phyloP scores from a whole-genome alignment of 1,140 invertebrate genomes.

The Centruroides sculpturatus region DNA sequence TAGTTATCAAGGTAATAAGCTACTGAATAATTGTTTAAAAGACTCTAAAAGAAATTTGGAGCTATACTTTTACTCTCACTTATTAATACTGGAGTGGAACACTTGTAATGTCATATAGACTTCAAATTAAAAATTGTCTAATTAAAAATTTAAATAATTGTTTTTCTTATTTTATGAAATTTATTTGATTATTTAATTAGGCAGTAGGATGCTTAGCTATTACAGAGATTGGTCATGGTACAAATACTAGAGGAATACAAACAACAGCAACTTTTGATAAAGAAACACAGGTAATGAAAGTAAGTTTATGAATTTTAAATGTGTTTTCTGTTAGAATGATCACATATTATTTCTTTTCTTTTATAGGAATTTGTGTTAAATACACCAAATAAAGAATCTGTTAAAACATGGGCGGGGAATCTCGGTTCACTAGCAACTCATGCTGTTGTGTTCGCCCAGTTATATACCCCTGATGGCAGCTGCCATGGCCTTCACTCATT shows the following conservation, averaged over 20 bases:
- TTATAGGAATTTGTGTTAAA: constrained; percentile 67
- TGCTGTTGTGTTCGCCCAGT: constrained; percentile 73
- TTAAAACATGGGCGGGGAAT: constrained; percentile 89
- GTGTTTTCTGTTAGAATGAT: not conserved
- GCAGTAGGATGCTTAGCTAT: constrained; percentile 59
- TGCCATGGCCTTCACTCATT: constrained; percentile 79
- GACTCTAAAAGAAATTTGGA: too few species aligned
- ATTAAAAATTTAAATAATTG: too few species aligned
- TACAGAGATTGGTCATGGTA: constrained; percentile 87
- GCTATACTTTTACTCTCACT: too few species aligned
- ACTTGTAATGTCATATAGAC: too few species aligned
- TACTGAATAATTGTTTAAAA: too few species aligned
- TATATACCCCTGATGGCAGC: constrained; percentile 60
- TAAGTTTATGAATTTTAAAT: not conserved
- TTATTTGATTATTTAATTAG: too few species aligned
- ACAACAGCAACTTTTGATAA: constrained; percentile 80
- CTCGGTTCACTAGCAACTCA: constrained; percentile 75
- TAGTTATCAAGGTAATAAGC: too few species aligned
- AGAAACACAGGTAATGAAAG: constrained; percentile 31
- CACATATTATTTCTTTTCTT: not conserved
- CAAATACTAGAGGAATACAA: constrained; percentile 76
- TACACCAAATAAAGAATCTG: constrained; percentile 83
- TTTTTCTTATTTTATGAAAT: too few species aligned
- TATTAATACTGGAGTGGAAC: too few species aligned
- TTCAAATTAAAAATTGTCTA: too few species aligned